A percentile compares a stretch with the other conserved stretches of the same genome.
phyloP scores from a whole-genome alignment of 2,113 vertebrate species.

The Hippocampus mohnikei region DNA sequence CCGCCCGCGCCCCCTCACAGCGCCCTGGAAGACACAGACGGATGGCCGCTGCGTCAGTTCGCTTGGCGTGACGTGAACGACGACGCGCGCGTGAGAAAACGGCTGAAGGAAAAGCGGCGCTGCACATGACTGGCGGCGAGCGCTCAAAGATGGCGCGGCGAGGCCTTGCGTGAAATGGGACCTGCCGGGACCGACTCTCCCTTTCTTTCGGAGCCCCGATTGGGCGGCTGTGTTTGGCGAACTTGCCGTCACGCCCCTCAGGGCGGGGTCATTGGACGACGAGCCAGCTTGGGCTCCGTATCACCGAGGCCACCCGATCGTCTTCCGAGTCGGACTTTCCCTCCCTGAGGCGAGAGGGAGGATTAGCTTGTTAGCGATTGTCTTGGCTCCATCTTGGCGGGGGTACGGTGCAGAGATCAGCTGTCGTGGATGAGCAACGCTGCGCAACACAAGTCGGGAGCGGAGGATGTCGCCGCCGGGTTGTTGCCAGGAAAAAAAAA shows the following conservation, averaged over 20 bases:
- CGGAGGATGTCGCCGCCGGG: no score
- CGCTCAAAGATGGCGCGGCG: constrained; percentile 30
- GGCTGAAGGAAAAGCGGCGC: not conserved
- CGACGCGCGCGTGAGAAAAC: no score
- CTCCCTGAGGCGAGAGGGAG: constrained; percentile 14
- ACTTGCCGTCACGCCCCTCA: constrained; percentile 9
- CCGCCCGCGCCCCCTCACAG: constrained; percentile 67
- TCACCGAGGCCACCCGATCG: not conserved
- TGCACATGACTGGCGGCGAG: constrained; percentile 1
- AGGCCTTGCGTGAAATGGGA: constrained; percentile 40
- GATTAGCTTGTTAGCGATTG: constrained; percentile 17
- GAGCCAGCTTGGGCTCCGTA: not conserved
- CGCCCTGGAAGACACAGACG: constrained; percentile 37
- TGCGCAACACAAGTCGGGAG: constrained; percentile 19
- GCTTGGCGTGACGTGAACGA: no score
- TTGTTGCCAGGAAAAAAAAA: no score
- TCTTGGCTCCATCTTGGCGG: not conserved
- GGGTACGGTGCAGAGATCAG: constrained; percentile 41
- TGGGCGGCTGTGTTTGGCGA: constrained; percentile 32
- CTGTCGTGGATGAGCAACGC: constrained; percentile 43
- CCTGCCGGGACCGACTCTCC: constrained; percentile 3
- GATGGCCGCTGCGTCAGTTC: no score
- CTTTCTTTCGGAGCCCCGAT: constrained; percentile 34
- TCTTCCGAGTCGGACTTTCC: constrained; percentile 7
- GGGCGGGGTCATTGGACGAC: not conserved